Base-by-base conservation (phyloP, 1,140 invertebrate genomes). In the Littorina saxatilis region DNA sequence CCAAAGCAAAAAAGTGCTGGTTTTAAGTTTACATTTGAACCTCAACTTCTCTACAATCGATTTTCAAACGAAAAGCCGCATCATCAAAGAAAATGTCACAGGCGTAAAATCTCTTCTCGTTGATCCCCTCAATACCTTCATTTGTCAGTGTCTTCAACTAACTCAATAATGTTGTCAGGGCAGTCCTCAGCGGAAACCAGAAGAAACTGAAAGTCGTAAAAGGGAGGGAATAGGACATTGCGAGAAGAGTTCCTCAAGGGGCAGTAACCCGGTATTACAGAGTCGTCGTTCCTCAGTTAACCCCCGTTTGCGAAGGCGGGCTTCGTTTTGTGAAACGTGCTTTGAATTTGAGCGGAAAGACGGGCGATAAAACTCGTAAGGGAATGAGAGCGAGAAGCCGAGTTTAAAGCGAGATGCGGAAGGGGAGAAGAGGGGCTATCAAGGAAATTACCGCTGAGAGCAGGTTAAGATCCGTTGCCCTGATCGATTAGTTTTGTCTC, bases 181-280 rank as follows among this genome's bases (percentile, higher is more conserved):
- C n/a, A 20, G 39, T 37, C n/a, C n/a, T n/a, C n/a, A n/a, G n/a
- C n/a, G n/a, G n/a, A n/a, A 20, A 13, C 15, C 1, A 39, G 35
- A 15, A 47, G 43, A 5, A 9, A 47, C 43, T 1, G 37, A 15
- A 1, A 13, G 4, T 73, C 70, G 40, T 73, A 73, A 73, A 73
- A 73, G 37, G 9, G 70, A 35, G 37, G 35, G 4, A 73, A 73
- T 73, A 40, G 70, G 70, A 73, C 39, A 9, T 73, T 73, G 39
- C 29, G n/a, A 43, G 40, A 43, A 73, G 70, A 73, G 70, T 73
- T 73, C 70, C 70, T 73, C 70, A 20, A 73, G 70, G 70, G 70
- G 70, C 70, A 35, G 70, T 73, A 73, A 73, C 70, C 40, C 37
- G 20, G 70, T n/a, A 73, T 73, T 73, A 73, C 70, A 39, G 70